phyloP scores from a whole-genome alignment of 2,113 vertebrate species.

The Spea multiplicata region DNA sequence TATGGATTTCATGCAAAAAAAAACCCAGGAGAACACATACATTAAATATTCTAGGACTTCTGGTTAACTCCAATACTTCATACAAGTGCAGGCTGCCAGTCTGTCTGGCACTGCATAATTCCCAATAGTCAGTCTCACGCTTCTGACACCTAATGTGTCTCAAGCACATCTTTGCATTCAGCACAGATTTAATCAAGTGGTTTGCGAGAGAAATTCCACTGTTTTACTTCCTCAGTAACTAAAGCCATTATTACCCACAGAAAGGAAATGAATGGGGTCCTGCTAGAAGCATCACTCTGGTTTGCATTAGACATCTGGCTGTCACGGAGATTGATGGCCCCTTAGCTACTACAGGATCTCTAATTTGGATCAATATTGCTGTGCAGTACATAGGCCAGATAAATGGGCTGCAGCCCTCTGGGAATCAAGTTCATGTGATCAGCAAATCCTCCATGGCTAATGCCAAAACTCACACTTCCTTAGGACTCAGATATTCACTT shows the following conservation, averaged over 20 bases:
- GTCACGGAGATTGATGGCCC: slow-evolving; percentile 31
- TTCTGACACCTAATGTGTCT: background rate
- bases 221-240: slow-evolving; percentile 10
- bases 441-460: slow-evolving; percentile 33
- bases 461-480: slow-evolving; percentile 43
- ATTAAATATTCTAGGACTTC: no score
- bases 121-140: background rate
- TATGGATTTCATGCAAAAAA: no score
- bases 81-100: background rate
- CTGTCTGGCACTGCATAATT: background rate
- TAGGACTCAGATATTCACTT: slow-evolving; percentile 24
- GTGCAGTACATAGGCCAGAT: slow-evolving; percentile 22
- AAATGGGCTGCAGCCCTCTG: slow-evolving; percentile 27
- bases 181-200: background rate
- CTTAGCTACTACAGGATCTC: background rate
- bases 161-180: background rate
- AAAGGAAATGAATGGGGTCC: slow-evolving; percentile 27
- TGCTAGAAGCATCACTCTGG: slow-evolving; percentile 34
- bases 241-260: slow-evolving; percentile 16
- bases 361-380: slow-evolving; percentile 11
- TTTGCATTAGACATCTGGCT: slow-evolving; percentile 35
- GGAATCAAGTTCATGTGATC: slow-evolving; percentile 40
- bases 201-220: background rate
- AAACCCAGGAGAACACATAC: no score
- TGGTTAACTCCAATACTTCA: background rate